These are phyloP conservation scores for Mesaphorura yosii DNA, from an alignment of 1,140 invertebrate species.

Conservation along the genomic window DNA sequence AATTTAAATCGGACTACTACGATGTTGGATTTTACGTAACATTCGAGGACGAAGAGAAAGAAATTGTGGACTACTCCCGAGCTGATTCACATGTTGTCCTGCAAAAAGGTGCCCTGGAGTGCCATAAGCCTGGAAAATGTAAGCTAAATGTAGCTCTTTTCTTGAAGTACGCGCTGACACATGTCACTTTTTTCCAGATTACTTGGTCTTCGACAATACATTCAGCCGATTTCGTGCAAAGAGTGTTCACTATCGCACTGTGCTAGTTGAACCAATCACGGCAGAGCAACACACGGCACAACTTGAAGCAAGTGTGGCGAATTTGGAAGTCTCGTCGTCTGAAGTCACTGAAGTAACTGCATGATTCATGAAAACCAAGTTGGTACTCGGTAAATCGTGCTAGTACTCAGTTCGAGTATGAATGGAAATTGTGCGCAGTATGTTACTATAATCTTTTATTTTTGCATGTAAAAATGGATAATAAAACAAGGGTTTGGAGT, in stretches of 20 bases:
- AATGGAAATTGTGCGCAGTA: too few species aligned
- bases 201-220: background rate
- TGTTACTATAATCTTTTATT: too few species aligned
- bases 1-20: constrained; percentile 14
- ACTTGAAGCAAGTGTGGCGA: too few species aligned
- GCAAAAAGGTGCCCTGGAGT: background rate
- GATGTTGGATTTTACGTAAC: constrained; percentile 4
- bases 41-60: background rate
- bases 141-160: background rate
- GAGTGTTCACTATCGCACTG: background rate
- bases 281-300: too few species aligned
- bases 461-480: too few species aligned
- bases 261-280: too few species aligned
- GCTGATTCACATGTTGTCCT: constrained; percentile 5
- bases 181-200: background rate
- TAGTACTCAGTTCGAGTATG: too few species aligned
- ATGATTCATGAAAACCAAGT: too few species aligned
- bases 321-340: too few species aligned
- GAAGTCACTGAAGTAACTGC: too few species aligned
- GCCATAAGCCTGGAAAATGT: constrained; percentile 12
- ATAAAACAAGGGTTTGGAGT: too few species aligned
- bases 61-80: background rate
- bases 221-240: constrained; percentile 3
- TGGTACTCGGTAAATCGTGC: too few species aligned
- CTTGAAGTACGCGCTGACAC: background rate